A percentile compares a stretch with the other conserved stretches of the same genome.
Conservation (phyloP, 37 sponge, comb jelly and placozoan genomes). For the Amphimedon queenslandica region DNA sequence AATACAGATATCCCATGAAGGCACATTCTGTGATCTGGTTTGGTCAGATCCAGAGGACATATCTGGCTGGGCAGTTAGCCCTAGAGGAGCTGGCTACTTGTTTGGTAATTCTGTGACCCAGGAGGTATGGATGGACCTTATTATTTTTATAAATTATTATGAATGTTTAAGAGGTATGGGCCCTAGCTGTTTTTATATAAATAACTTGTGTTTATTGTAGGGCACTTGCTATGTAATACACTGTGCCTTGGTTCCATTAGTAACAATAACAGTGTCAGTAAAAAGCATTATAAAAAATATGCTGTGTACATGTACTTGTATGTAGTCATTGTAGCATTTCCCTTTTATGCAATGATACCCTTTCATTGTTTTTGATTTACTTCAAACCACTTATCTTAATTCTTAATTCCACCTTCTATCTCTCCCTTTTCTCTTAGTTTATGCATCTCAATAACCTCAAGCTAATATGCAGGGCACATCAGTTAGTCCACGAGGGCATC, state of each 20-base stretch:
- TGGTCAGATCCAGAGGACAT: conserved; percentile 99
- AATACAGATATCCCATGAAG: conserved; percentile 96
- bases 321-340: too few species aligned
- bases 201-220: not conserved
- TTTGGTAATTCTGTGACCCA: conserved; percentile 92
- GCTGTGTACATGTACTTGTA: too few species aligned
- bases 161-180: not conserved
- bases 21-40: conserved; percentile 98
- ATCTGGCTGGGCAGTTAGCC: conserved; percentile 96
- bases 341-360: too few species aligned
- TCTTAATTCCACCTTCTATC: too few species aligned
- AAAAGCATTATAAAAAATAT: not conserved
- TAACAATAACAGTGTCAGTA: not conserved
- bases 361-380: too few species aligned
- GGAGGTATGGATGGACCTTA: conserved; percentile 49
- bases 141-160: not conserved
- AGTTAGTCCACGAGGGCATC: conserved; percentile 97
- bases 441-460: conserved; percentile 90
- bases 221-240: not conserved
- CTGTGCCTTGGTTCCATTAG: not conserved
- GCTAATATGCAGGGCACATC: conserved; percentile 98
- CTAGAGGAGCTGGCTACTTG: conserved; percentile 98
- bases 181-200: not conserved
- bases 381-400: too few species aligned
- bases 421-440: conserved; percentile 52